Base-by-base conservation (phyloP, 1,140 invertebrate genomes). In the Diploscapter pachys region DNA sequence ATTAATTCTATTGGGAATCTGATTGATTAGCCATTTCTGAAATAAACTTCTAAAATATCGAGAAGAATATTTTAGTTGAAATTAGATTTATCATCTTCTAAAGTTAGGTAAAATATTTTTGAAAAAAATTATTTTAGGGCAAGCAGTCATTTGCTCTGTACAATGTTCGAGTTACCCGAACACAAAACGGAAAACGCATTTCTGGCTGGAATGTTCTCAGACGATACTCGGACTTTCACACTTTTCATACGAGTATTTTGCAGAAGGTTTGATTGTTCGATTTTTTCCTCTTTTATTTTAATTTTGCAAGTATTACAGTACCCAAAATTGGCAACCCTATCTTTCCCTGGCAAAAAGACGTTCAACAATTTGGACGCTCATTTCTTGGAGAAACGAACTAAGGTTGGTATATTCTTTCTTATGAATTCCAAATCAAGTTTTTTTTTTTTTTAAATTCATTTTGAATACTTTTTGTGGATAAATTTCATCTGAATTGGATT, bases 321-420 rank as follows among this genome's bases (percentile, higher is more conserved):
- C 89, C 90, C 91, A 66, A 91, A 92, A 85, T 85, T 96, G 3
- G 89, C 89, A 4, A 91, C 91, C 80, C 86, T 96, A 49, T 89
- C 90, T 49, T 94, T 97, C 83, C 94, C 94, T 9, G 92, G 91
- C 0, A 97, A 97, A 86, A 95, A 94, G 82, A 91, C 94, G 13
- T 93, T 96, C 83, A 93, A 95, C 80, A 96, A 96, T 85, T 92
- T 93, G 85, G 93, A 93, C 71, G 87, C 92, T 63, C 88, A 90
- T 5, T 93, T 96, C 61, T 85, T 97, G 61, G 93, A 96, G 85
- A 91, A 90, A 81, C 88, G 94, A 53, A 93, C 93, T 89, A 89
- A 90, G 72, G 31, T 31, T 31, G 1, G 31, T 31, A 91, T 92
- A 88, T 86, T 96, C 4, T 93, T 95, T 84, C 89, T 89, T 31